Percentiles rank a stretch among this genome's conserved stretches.
Evolutionary conservation across 2,888 invertebrate genomes (phyloP).

Genomic region (Caenorhabditis drosophilae): DNA sequence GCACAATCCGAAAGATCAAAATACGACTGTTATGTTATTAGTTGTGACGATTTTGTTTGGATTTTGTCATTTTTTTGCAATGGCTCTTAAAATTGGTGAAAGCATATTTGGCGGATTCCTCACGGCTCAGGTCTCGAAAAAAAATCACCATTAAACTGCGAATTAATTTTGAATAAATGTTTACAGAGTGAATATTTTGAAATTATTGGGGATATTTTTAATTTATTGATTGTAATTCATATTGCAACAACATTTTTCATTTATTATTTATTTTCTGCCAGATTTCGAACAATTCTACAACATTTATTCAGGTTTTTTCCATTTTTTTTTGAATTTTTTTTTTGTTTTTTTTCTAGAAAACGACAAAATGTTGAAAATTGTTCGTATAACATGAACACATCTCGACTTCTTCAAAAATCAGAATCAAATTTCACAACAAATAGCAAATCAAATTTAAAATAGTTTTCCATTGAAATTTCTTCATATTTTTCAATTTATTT

Average conservation of each 20-base stretch:
- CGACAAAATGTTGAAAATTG: constrained; percentile 22
- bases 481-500: too few species aligned
- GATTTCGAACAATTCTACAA: constrained; percentile 24
- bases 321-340: neutral
- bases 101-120: constrained; percentile 22
- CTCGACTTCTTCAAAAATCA: constrained; percentile 20
- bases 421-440: constrained; percentile 24
- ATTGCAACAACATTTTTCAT: constrained; percentile 35
- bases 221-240: constrained; percentile 32
- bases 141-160: too few species aligned
- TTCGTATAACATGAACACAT: constrained; percentile 20
- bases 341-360: constrained; percentile 11
- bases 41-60: constrained; percentile 34
- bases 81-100: constrained; percentile 31
- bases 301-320: constrained; percentile 15
- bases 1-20: constrained; percentile 32
- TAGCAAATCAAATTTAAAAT: neutral
- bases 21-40: constrained; percentile 35
- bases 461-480: too few species aligned
- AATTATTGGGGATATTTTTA: constrained; percentile 26
- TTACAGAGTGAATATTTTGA: constrained; percentile 21
- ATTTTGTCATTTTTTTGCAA: constrained; percentile 34
- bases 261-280: constrained; percentile 32
- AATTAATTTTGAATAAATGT: neutral
- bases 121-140: constrained; percentile 10